Base-by-base conservation (phyloP, 2,888 invertebrate species). In the Galerucella calmariensis region DNA sequence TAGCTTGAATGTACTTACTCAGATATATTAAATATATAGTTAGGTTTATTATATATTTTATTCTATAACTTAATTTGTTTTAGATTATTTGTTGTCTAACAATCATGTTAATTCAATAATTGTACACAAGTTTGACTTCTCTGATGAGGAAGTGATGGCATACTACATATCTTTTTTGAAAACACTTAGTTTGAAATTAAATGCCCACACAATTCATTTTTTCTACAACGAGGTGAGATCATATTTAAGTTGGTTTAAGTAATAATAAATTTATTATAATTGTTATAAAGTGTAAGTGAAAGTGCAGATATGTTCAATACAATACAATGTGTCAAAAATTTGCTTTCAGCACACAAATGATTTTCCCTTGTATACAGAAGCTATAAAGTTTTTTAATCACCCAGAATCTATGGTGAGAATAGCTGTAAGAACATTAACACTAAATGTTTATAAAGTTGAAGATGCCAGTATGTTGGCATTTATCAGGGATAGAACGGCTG, bases 91-190 rank as follows among this genome's bases (percentile, higher is more conserved):
- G 72, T 90, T 99, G 73, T 99, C 99, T 85, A 99, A 99, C 88
- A 99, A 99, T 88, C 99, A 99, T 89, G 98, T 99, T 56, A 99
- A 99, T 89, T 97, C 97, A 67, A 99, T 99, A 85, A 99, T 99
- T 86, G 97, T 98, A 71, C 99, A 99, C 89, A 98, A 98, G 88
- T 99, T 99, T 90, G 99, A 99, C 88, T 98, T 99, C 86, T 97
- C 97, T 3, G 99, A 99, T 88, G 99, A 99, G 88, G 99, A 99
- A 90, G 98, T 99, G 66, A 98, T 99, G 97, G 98, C 99, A 1
- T 99, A 99, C 88, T 99, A 99, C 88, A 99, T 99, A 86, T 97
- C 99, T 67, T 99, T 99, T 88, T 89, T 99, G 80, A 99, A 99
- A 89, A 99, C 99, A 0, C 90, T 99, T 70, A 99, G 99, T 82